Evolutionary conservation across 2,113 vertebrate genomes (phyloP), one percentile per base, ranked within the genome.

Genomic region (Cariama cristata): DNA sequence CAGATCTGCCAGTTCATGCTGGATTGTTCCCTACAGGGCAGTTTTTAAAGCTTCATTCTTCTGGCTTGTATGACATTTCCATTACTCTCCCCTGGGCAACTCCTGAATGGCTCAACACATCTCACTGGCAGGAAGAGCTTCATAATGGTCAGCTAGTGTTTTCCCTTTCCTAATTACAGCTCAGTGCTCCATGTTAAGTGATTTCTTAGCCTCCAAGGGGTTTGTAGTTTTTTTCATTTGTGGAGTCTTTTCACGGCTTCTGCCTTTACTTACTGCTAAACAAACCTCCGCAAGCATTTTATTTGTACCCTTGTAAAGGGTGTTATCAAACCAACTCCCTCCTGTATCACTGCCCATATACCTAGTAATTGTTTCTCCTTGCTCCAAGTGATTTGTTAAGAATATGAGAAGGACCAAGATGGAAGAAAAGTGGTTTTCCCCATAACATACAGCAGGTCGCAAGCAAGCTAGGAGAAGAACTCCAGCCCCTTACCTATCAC

Each of bases 101-200:
- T 88, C 77, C 58, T 55, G 58, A 89, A 52, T 87, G 84, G 86
- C 89, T 80, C 71, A 95, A 90, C 92, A 76, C 74, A 88, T 92
- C 69, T 85, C 71, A 32, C 3, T 2, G 74, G 62, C 53, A 89
- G 68, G 52, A 74, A 91, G 80, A 89, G 38, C 91, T 94, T 60
- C 73, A 17, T 85, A 79, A 93, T 8, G 50, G 62, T 96, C 73
- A 44, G 27, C 56, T 63, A 58, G 42, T 90, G 79, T 93, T 94
- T 93, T 96, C 95, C 90, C 95, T 96, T 97, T 94, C 72, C 67
- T 93, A 97, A 96, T 96, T 96, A 95, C 81, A 96, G 80, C 67
- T 71, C 79, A 26, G 55, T 69, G 71, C 58, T 92, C 83, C 76
- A 52, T 3, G 32, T 58, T 28, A 35, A 87, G 59, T 27, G 66